Evolutionary conservation across 2,113 vertebrate genomes (phyloP).

Genomic region (Piprites chloris): DNA sequence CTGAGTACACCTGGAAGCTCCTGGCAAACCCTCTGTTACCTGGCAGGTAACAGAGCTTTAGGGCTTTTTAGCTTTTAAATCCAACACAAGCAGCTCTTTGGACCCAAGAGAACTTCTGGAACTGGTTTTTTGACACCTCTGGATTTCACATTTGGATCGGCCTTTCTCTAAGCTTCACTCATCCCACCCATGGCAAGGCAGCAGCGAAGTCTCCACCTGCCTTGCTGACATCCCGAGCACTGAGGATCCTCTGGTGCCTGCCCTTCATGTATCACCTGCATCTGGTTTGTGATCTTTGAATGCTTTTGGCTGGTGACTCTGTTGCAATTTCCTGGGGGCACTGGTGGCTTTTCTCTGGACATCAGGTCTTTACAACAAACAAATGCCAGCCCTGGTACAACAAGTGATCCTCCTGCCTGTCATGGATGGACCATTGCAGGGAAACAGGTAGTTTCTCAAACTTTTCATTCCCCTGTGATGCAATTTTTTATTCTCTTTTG

Average conservation of each 20-base stretch:
- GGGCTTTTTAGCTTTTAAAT: background rate
- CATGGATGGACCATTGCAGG: background rate
- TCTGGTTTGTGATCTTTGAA: background rate
- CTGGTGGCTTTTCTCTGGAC: background rate
- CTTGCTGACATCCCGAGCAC: background rate
- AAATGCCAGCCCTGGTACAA: background rate
- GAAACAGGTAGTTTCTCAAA: background rate
- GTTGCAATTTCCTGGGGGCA: background rate
- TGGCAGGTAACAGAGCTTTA: background rate
- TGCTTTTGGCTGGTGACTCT: background rate
- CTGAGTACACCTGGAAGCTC: background rate
- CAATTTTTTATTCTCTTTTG: background rate
- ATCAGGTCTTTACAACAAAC: background rate
- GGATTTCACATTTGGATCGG: background rate
- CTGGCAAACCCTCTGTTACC: background rate
- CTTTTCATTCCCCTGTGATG: background rate
- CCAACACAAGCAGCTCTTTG: background rate
- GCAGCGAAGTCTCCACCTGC: background rate
- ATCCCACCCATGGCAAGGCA: background rate
- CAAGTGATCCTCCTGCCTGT: background rate
- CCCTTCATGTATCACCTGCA: background rate
- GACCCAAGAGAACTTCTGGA: background rate
- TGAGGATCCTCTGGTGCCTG: background rate
- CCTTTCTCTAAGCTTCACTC: background rate
- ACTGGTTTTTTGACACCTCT: background rate